Conservation (phyloP, 53 echinoderm and acorn worm genomes). For the Holothuria leucospilota region DNA sequence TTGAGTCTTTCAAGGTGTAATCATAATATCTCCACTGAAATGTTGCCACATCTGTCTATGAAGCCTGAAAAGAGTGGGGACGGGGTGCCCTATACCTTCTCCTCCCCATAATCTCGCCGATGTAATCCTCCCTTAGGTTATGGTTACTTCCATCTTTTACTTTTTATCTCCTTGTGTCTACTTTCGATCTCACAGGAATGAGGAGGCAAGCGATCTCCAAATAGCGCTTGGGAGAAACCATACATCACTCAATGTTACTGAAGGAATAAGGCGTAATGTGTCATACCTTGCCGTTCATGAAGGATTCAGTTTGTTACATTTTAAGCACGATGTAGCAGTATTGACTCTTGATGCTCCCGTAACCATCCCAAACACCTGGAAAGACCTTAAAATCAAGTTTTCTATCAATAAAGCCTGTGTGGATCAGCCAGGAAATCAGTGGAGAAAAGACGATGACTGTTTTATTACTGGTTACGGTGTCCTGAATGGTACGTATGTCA, state of each 20-base stretch:
- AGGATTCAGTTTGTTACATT: neutral
- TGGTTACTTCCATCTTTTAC: too few relatives aligned
- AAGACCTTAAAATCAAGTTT: neutral
- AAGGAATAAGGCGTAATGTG: neutral
- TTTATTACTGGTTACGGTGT: conserved; percentile 1
- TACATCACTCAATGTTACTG: neutral
- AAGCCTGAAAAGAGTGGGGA: too few relatives aligned
- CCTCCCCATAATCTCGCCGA: too few relatives aligned
- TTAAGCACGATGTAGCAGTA: neutral
- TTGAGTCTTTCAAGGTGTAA: too few relatives aligned
- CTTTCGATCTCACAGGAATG: neutral
- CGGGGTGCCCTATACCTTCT: too few relatives aligned
- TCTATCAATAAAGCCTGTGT: neutral
- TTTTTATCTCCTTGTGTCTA: too few relatives aligned
- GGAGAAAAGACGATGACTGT: neutral
- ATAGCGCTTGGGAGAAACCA: neutral
- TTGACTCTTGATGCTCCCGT: neutral
- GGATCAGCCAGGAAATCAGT: neutral
- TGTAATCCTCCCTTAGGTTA: too few relatives aligned
- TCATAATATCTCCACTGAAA: too few relatives aligned
- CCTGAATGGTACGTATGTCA: neutral
- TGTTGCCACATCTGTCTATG: too few relatives aligned
- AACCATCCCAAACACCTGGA: neutral
- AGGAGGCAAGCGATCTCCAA: neutral
- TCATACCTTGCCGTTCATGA: neutral